Percentiles rank a stretch among this genome's conserved stretches.
These are phyloP conservation scores for Mactromeris polynyma DNA, from an alignment of 2,888 invertebrate genomes.

Conservation along the genomic window DNA sequence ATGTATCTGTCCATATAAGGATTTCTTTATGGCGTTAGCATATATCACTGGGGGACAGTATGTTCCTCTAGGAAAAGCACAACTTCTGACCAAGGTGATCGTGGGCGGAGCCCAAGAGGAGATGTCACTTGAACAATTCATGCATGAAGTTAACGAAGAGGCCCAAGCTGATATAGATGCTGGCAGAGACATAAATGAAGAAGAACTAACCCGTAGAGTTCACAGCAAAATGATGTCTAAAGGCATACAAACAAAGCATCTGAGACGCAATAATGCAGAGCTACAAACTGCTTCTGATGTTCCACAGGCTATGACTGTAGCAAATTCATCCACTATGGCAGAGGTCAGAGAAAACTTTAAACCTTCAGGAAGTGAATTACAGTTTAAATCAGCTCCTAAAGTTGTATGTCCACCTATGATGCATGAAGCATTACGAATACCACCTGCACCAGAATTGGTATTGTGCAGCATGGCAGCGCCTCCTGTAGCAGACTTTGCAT, in stretches of 20 bases:
- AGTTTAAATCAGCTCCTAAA: background rate
- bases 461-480: background rate
- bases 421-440: background rate
- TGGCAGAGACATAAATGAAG: conserved; percentile 74
- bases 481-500: background rate
- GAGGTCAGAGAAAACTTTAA: conserved; percentile 64
- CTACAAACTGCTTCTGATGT: conserved; percentile 55
- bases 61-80: conserved; percentile 81
- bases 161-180: conserved; percentile 74
- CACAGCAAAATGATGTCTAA: conserved; percentile 63
- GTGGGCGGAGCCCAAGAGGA: conserved; percentile 84
- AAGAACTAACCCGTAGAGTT: conserved; percentile 63
- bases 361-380: background rate
- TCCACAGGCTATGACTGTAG: conserved; percentile 58
- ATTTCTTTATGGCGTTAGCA: conserved; percentile 83
- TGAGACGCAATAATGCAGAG: conserved; percentile 65
- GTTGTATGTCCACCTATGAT: background rate
- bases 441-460: background rate
- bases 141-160: conserved; percentile 80
- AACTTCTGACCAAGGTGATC: conserved; percentile 80
- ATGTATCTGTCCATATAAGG: conserved; percentile 77
- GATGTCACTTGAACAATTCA: conserved; percentile 82
- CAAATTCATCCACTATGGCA: conserved; percentile 61
- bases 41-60: conserved; percentile 85
- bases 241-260: conserved; percentile 70